phyloP scores from a whole-genome alignment of 2,113 vertebrate genomes.

The Laterallus jamaicensis region DNA sequence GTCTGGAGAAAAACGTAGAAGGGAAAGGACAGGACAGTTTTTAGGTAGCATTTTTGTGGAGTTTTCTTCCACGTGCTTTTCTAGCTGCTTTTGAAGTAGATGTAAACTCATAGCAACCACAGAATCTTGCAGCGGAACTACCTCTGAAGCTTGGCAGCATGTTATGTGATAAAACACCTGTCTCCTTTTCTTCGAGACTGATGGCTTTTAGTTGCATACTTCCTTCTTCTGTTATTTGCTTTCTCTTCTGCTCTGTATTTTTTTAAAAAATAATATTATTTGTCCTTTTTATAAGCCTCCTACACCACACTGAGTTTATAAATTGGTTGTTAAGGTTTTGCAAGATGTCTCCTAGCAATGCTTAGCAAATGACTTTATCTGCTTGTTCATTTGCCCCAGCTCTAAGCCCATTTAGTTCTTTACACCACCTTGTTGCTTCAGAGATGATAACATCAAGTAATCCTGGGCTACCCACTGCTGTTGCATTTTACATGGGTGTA shows the following conservation, averaged over 20 bases:
- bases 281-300: not conserved
- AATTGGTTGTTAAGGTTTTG: not conserved
- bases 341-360: not conserved
- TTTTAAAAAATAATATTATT: not conserved
- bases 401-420: not conserved
- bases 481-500: not conserved
- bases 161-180: not conserved
- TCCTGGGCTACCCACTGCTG: not conserved
- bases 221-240: not conserved
- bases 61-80: not conserved
- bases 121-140: not conserved
- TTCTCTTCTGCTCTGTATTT: not conserved
- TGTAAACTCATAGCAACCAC: not conserved
- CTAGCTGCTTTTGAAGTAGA: not conserved
- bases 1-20: not conserved
- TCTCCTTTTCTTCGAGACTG: not conserved
- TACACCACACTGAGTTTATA: not conserved
- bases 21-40: not conserved
- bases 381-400: not conserved
- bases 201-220: not conserved
- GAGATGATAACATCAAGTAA: not conserved
- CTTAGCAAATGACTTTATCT: not conserved
- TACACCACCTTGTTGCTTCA: not conserved
- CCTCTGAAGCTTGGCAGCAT: not conserved
- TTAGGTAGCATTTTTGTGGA: not conserved